phyloP scores from a whole-genome alignment of 2,888 invertebrate genomes.

The Thecophora atra region DNA sequence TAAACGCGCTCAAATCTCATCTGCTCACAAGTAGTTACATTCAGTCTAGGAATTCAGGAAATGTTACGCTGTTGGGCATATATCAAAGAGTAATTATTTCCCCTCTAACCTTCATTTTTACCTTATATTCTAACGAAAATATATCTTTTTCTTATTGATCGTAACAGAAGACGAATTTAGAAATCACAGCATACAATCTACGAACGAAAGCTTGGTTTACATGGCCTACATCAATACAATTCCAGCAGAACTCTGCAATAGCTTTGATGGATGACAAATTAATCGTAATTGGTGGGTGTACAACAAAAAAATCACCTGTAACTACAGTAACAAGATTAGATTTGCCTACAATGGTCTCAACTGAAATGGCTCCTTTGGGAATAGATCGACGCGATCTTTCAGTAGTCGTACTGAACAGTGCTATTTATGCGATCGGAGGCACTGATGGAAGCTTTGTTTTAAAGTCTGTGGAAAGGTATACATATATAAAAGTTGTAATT shows the following conservation, averaged over 20 bases:
- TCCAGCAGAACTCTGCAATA: not conserved
- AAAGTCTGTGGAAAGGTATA: not conserved
- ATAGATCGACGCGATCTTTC: not conserved
- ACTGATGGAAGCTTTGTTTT: not conserved
- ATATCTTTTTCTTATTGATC: not conserved
- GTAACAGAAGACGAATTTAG: not conserved
- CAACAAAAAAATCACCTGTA: not conserved
- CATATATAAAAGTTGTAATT: no score
- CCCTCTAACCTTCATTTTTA: no score
- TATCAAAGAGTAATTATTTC: not conserved
- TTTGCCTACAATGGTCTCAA: not conserved
- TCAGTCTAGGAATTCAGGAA: not conserved
- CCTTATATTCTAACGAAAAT: not conserved
- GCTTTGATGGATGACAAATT: not conserved
- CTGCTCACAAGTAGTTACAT: not conserved
- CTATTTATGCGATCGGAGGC: slow-evolving; percentile 2
- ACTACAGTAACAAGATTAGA: not conserved
- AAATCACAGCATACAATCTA: not conserved
- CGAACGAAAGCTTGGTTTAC: not conserved
- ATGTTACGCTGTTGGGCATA: not conserved
- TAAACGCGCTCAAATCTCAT: not conserved
- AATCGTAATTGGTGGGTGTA: not conserved
- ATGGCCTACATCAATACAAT: not conserved
- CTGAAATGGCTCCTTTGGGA: not conserved
- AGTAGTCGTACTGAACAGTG: not conserved